Percentiles rank a stretch among this genome's conserved stretches.
phyloP scores from a whole-genome alignment of 2,888 invertebrate genomes.

The Pristionchus maxplancki region DNA sequence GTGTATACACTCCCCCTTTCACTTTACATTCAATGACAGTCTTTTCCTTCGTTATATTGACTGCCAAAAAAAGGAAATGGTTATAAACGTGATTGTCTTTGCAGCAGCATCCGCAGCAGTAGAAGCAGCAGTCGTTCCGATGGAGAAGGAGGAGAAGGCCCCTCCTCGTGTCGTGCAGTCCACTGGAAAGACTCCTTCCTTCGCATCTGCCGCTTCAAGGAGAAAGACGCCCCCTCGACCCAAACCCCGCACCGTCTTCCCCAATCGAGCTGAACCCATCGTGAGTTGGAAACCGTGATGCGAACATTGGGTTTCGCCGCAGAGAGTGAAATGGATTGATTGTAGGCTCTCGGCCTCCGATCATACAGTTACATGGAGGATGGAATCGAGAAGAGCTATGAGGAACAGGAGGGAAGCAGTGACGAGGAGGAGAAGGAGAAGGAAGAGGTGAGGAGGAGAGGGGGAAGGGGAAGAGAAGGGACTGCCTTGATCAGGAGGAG shows the following conservation, averaged over 20 bases:
- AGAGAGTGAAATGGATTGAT: not conserved
- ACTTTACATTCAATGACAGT: no score
- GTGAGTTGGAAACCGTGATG: not conserved
- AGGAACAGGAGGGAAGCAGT: not conserved
- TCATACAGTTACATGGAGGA: constrained; percentile 37
- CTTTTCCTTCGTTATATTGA: no score
- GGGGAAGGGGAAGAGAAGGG: not conserved
- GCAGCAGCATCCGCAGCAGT: no score
- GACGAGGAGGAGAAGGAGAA: constrained; percentile 24
- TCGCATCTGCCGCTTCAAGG: not conserved
- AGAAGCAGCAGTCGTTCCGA: not conserved
- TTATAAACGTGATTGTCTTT: no score
- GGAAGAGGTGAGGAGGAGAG: not conserved
- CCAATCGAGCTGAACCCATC: not conserved
- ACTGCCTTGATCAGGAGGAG: not conserved
- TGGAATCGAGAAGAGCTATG: constrained; percentile 41
- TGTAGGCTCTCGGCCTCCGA: not conserved
- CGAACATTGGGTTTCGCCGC: not conserved
- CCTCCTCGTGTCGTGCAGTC: not conserved
- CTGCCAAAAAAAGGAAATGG: no score
- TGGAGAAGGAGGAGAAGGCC: not conserved
- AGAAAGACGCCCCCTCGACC: not conserved
- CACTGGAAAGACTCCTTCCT: not conserved
- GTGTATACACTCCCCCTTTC: no score
- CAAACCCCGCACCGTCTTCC: constrained; percentile 33